Evolutionary conservation across 1,140 invertebrate species (phyloP).

Genomic region (Lineus longissimus): DNA sequence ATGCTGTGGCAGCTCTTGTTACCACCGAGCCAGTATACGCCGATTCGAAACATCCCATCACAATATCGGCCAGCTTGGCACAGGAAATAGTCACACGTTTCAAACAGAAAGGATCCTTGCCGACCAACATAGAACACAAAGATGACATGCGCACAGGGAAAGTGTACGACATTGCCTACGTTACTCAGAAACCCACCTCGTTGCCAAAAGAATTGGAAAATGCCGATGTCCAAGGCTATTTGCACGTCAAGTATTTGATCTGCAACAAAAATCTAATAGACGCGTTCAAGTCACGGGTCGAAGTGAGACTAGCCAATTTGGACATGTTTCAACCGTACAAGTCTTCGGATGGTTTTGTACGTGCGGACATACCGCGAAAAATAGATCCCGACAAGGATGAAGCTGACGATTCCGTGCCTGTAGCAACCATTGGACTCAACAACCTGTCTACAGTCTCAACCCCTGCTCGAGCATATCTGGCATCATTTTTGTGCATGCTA

Average conservation of each 20-base stretch:
- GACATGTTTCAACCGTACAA: neutral
- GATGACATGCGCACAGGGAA: neutral
- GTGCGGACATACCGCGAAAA: neutral
- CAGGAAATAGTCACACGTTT: neutral
- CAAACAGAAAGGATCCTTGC: neutral
- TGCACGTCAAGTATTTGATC: neutral
- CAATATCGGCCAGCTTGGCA: neutral
- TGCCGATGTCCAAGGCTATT: neutral
- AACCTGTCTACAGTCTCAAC: too few species aligned
- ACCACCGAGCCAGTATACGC: neutral
- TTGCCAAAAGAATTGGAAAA: neutral
- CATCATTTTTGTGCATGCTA: too few species aligned
- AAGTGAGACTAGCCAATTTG: neutral
- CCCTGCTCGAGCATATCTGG: too few species aligned
- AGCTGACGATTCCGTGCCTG: too few species aligned
- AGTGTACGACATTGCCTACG: neutral
- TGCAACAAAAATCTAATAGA: neutral
- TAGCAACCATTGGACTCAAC: neutral
- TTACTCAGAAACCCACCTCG: neutral
- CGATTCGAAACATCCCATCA: neutral
- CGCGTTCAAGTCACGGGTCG: neutral
- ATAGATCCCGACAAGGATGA: neutral
- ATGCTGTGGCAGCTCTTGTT: neutral
- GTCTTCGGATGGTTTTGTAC: too few species aligned
- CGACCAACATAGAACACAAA: slow-evolving; percentile 2